Evolutionary conservation across 2,888 invertebrate genomes (phyloP).

Genomic region (Unio pictorum): DNA sequence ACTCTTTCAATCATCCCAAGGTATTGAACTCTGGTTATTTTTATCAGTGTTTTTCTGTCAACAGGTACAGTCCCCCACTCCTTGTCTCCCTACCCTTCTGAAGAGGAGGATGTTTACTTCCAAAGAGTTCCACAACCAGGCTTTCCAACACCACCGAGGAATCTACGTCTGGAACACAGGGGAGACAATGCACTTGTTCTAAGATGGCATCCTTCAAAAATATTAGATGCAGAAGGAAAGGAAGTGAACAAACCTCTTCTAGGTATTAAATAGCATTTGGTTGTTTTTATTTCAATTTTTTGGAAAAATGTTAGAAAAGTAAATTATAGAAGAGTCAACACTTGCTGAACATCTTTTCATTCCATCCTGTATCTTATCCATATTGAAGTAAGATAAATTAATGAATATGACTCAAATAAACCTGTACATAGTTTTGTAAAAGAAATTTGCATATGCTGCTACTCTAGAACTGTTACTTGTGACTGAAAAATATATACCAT

Average conservation of each 20-base stretch:
- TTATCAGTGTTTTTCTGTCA: conserved; percentile 5
- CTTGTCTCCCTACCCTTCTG: conserved; percentile 61
- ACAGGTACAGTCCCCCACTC: conserved; percentile 60
- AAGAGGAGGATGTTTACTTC: conserved; percentile 59
- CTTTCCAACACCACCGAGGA: conserved; percentile 63
- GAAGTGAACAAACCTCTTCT: conserved; percentile 53
- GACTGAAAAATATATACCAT: too few species aligned
- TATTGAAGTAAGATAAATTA: too few species aligned
- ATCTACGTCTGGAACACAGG: conserved; percentile 50
- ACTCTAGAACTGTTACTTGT: too few species aligned
- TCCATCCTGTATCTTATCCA: too few species aligned
- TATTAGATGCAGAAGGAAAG: conserved; percentile 43
- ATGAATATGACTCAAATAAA: too few species aligned
- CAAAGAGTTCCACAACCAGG: conserved; percentile 55
- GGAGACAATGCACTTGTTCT: conserved; percentile 53
- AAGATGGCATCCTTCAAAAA: conserved; percentile 59
- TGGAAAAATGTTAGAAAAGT: too few species aligned
- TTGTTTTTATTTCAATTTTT: too few species aligned
- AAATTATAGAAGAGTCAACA: too few species aligned
- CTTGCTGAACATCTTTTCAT: too few species aligned
- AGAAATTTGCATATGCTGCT: too few species aligned
- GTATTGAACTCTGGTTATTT: background rate
- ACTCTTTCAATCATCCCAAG: too few species aligned
- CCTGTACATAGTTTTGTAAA: too few species aligned
- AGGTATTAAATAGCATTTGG: conserved; percentile 36